Evolutionary conservation across 2,888 invertebrate species (phyloP).

Genomic region (Diplazon laetatorius): DNA sequence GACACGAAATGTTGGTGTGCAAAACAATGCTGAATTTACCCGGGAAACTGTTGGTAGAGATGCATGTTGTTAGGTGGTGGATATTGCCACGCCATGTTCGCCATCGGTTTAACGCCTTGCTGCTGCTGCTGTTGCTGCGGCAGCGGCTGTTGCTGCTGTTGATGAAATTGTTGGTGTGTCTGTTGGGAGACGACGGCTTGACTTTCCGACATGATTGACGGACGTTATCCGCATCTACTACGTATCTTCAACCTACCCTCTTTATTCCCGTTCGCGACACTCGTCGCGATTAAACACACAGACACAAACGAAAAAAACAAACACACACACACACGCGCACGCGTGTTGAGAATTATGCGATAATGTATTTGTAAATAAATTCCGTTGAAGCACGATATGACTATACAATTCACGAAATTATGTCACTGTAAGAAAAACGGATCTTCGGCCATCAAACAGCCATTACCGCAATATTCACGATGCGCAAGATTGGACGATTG

Average conservation of each 20-base stretch:
- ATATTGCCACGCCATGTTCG: constrained; percentile 81
- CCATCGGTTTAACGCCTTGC: constrained; percentile 73
- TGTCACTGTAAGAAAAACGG: constrained; percentile 60
- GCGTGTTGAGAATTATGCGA: constrained; percentile 4
- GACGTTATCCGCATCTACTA: constrained; percentile 53
- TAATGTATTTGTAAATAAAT: constrained; percentile 3
- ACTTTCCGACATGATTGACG: constrained; percentile 79
- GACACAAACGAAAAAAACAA: too few relatives aligned
- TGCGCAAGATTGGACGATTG: too few relatives aligned
- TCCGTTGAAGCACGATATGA: neutral
- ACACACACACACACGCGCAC: neutral
- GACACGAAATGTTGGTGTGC: neutral
- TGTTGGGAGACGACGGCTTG: constrained; percentile 79
- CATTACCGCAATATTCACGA: constrained; percentile 50
- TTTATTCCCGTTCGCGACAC: neutral
- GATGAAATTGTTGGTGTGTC: constrained; percentile 78
- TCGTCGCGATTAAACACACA: neutral
- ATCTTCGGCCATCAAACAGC: constrained; percentile 34
- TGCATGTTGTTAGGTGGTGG: constrained; percentile 80
- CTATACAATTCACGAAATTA: constrained; percentile 50
- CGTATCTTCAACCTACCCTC: constrained; percentile 64
- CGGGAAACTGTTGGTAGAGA: constrained; percentile 78
- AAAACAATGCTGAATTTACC: constrained; percentile 70
- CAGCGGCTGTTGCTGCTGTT: constrained; percentile 77
- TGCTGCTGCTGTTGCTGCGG: constrained; percentile 71